These are phyloP conservation scores for Ctena decussata DNA, from an alignment of 2,888 invertebrate species.

Conservation along the genomic window DNA sequence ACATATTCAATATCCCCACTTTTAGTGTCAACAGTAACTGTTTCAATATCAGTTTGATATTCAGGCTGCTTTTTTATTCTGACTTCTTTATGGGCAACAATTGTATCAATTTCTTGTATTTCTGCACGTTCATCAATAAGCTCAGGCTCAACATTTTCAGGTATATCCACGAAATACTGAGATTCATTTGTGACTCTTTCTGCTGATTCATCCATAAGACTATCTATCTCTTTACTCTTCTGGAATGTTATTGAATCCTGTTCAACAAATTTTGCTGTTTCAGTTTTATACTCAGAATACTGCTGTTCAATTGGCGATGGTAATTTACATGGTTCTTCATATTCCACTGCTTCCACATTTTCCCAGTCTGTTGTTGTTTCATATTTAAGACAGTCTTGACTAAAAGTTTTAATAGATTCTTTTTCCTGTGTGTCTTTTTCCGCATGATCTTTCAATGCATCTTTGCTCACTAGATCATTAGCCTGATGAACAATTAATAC, in stretches of 20 bases:
- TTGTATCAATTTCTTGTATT: not conserved
- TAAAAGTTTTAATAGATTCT: not conserved
- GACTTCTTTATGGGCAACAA: not conserved
- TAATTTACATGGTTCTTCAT: constrained; percentile 57
- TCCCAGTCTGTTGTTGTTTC: constrained; percentile 64
- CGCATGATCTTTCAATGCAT: not conserved
- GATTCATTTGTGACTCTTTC: not conserved
- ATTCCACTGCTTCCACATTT: constrained; percentile 67
- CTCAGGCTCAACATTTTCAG: not conserved
- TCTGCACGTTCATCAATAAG: not conserved
- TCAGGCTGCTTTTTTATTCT: not conserved
- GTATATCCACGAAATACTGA: not conserved
- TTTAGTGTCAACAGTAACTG: not conserved
- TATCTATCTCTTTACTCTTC: not conserved
- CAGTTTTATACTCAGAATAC: constrained; percentile 34
- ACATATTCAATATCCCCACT: no score
- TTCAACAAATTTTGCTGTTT: constrained; percentile 19
- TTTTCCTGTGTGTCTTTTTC: not conserved
- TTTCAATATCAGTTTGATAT: not conserved
- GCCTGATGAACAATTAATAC: not conserved
- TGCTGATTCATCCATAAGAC: not conserved
- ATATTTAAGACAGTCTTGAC: constrained; percentile 23
- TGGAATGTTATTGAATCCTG: not conserved
- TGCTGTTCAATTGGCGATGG: constrained; percentile 58
- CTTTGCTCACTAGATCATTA: not conserved